Evolutionary conservation across 1,140 invertebrate species (phyloP).

Genomic region (Palaemon carinicauda): DNA sequence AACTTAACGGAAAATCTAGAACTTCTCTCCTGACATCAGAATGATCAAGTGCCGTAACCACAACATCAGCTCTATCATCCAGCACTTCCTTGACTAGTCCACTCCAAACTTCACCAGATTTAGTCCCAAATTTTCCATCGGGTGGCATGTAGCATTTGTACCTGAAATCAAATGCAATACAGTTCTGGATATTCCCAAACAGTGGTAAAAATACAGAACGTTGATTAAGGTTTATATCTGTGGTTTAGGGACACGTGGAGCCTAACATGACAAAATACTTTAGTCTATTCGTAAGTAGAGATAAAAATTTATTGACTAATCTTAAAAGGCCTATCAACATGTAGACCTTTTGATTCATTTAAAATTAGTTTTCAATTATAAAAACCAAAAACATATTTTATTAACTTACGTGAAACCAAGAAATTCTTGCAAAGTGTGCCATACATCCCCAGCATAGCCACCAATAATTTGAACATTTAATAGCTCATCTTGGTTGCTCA

Average conservation of each 20-base stretch:
- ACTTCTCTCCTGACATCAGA: neutral
- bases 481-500: neutral
- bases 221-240: too few species aligned
- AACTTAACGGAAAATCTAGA: neutral
- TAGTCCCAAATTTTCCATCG: neutral
- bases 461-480: neutral
- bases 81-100: neutral
- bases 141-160: neutral
- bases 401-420: neutral
- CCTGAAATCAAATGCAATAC: neutral
- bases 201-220: neutral
- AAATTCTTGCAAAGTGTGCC: neutral
- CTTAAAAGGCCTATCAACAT: neutral
- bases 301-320: too few species aligned
- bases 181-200: too few species aligned
- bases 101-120: neutral
- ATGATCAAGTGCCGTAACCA: neutral
- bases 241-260: too few species aligned
- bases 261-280: too few species aligned
- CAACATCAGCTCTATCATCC: neutral
- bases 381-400: too few species aligned
- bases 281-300: neutral
- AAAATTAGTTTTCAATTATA: neutral
- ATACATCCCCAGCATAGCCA: neutral
- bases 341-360: neutral